Evolutionary conservation across 1,140 invertebrate genomes (phyloP).

Genomic region (Luehdorfia chinensis): DNA sequence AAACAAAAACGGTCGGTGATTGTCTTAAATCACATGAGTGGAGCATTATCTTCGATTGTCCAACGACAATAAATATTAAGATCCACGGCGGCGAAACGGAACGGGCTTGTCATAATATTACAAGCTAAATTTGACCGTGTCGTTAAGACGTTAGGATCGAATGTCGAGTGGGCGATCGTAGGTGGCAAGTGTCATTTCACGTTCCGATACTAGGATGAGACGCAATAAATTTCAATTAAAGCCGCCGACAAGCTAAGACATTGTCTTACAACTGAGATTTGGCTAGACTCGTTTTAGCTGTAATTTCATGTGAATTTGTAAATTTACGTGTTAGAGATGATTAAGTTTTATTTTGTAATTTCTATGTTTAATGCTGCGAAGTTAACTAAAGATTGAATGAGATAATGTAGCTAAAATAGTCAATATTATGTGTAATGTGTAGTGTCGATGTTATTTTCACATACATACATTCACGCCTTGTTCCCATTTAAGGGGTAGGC

Average conservation of each 20-base stretch:
- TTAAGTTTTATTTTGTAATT: too few species aligned
- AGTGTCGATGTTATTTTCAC: too few species aligned
- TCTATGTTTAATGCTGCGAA: too few species aligned
- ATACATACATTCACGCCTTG: too few species aligned
- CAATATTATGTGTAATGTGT: too few species aligned
- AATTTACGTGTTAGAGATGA: too few species aligned
- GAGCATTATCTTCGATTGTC: constrained; percentile 71
- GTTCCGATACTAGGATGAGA: constrained; percentile 44
- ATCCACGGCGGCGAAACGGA: constrained; percentile 37
- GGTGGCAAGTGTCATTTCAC: constrained; percentile 42
- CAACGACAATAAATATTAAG: constrained; percentile 56
- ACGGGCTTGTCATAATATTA: constrained; percentile 24
- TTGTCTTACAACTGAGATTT: constrained; percentile 64
- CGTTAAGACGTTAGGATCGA: constrained; percentile 27
- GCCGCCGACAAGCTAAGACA: constrained; percentile 53
- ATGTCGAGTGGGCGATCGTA: constrained; percentile 18
- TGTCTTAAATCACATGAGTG: constrained; percentile 70
- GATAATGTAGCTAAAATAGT: too few species aligned
- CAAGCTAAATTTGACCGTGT: constrained; percentile 27
- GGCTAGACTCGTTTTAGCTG: constrained; percentile 38
- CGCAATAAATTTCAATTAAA: constrained; percentile 75
- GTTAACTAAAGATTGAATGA: too few species aligned
- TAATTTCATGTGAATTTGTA: too few species aligned
- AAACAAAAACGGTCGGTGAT: constrained; percentile 58
- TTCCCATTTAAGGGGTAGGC: too few species aligned